These are phyloP conservation scores for Parus major DNA, from an alignment of 2,113 vertebrate species.

Conservation along the genomic window DNA sequence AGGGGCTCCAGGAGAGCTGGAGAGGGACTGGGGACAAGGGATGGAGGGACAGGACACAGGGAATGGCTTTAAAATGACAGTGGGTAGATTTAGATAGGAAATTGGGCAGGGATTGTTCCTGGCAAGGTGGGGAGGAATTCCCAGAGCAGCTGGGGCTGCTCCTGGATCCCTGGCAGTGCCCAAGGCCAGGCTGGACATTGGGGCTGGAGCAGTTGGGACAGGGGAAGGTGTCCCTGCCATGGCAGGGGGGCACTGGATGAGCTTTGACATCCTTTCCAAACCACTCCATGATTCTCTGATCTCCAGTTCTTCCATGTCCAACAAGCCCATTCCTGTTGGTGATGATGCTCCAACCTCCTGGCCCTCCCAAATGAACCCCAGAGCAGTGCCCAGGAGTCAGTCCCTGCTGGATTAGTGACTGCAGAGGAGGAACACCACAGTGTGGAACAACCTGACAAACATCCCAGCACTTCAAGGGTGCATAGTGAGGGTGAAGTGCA, in stretches of 20 bases:
- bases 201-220: not conserved
- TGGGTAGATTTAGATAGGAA: not conserved
- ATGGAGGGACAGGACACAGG: not conserved
- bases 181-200: not conserved
- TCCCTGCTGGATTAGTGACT: not conserved
- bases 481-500: not conserved
- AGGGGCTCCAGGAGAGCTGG: not conserved
- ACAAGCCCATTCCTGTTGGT: no score
- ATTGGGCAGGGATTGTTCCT: not conserved
- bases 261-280: accelerated
- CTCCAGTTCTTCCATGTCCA: not conserved
- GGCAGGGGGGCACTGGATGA: accelerated
- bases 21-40: not conserved
- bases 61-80: not conserved
- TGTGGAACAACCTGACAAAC: not conserved
- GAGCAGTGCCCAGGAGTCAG: not conserved
- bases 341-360: not conserved
- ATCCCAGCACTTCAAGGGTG: not conserved
- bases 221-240: not conserved
- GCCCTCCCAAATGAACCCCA: accelerated
- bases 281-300: not conserved
- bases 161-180: not conserved
- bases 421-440: not conserved
- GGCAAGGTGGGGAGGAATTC: not conserved
- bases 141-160: not conserved